Conservation (phyloP, 2,113 vertebrate genomes). For the Notechis scutatus region DNA sequence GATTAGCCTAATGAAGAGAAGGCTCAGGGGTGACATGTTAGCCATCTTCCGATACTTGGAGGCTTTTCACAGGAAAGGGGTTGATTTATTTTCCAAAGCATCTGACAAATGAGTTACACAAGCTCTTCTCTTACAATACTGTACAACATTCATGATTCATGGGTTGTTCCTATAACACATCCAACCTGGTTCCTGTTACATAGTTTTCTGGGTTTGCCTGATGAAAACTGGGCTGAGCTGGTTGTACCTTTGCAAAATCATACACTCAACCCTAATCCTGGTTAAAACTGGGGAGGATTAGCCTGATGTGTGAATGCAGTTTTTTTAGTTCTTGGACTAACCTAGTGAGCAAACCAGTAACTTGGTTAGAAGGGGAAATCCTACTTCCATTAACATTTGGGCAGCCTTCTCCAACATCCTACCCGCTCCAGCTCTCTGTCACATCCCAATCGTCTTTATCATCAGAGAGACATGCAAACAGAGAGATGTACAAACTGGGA, state of each 20-base stretch:
- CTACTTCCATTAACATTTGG: not conserved
- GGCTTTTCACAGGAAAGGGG: no score
- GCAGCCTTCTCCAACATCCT: not conserved
- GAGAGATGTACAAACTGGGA: not conserved
- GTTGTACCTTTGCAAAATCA: not conserved
- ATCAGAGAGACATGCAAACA: not conserved
- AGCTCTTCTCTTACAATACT: not conserved
- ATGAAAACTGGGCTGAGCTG: not conserved
- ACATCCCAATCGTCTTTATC: not conserved
- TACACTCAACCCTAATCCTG: not conserved
- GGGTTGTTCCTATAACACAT: not conserved
- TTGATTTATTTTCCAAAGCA: no score
- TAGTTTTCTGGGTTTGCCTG: not conserved
- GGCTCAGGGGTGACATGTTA: no score
- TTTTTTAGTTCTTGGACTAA: not conserved
- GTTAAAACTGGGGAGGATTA: not conserved
- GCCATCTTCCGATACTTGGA: no score
- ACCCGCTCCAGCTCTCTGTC: not conserved
- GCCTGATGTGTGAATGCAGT: not conserved
- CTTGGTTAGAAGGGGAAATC: not conserved
- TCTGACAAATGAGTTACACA: not conserved
- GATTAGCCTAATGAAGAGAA: no score
- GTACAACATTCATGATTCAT: not conserved
- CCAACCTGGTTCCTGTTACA: not conserved
- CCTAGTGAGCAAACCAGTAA: not conserved